Base-by-base conservation (phyloP, 2,113 vertebrate genomes). In the Pycnonotus jocosus region DNA sequence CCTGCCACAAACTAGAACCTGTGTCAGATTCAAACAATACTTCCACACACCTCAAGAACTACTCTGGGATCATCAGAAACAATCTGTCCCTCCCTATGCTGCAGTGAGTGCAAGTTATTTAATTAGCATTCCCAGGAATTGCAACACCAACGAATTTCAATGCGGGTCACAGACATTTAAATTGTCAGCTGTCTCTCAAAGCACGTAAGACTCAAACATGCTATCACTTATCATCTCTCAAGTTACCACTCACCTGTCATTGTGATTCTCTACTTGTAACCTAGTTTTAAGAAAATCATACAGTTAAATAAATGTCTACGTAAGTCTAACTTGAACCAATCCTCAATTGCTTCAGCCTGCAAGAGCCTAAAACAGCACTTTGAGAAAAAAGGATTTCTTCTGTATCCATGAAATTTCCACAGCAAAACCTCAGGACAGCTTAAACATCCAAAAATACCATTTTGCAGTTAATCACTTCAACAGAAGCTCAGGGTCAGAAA, bases 401-500 rank as follows among this genome's bases (percentile, higher is more conserved):
- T 3, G 0, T 8, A 71, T 57, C 65, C 37, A 44, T 33, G 40
- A 57, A 37, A 74, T 31, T 57, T 79, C 68, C 45, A 72, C 73
- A 66, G 64, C 18, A 45, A 94, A 65, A 54, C 47, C 58, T 77
- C 78, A 82, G 50, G 50, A 85, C 45, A 44, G 33, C 35, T 85
- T 70, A 69, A 89, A 77, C 30, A 77, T 86, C 47, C 66, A 79
- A 90, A 95, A 94, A 92, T 92, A 91, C 6, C 19, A 66, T 72
- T 93, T 68, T 76, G 42, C 62, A 86, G 79, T 47, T 95, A 91
- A 96, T 97, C 71, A 40, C 71, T 94, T 92, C 81, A 92, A 77
- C 95, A 96, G 93, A 92, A 92, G 71, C 71, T 76, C 7, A 1
- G 71, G 94, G 93, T 95, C 96, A 96, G 35, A 86, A 50, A 94